These are phyloP conservation scores for Strix aluco DNA, from an alignment of 2,113 vertebrate species.

Conservation along the genomic window DNA sequence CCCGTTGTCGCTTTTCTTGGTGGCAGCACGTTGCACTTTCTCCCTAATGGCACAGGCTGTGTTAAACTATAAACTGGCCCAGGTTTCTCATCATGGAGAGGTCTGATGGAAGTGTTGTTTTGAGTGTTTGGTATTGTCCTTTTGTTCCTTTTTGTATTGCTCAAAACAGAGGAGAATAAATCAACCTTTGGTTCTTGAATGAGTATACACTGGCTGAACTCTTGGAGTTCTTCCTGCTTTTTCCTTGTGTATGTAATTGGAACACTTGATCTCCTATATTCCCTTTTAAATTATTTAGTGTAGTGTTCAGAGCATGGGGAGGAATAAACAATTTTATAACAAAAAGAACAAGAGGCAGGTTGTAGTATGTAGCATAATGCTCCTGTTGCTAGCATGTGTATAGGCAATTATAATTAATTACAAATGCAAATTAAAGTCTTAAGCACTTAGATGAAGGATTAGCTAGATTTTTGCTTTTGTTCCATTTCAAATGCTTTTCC, in stretches of 20 bases:
- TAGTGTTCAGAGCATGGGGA: neutral
- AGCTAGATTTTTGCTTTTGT: neutral
- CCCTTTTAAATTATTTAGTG: neutral
- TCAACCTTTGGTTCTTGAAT: neutral
- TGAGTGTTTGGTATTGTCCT: neutral
- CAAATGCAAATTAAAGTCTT: slow-evolving; percentile 3
- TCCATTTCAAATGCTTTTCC: neutral
- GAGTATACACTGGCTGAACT: neutral
- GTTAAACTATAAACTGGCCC: neutral
- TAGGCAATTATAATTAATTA: slow-evolving; percentile 35
- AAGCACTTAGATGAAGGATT: neutral
- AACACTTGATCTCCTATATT: neutral
- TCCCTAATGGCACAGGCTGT: neutral
- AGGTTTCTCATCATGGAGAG: neutral
- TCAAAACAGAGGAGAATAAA: neutral
- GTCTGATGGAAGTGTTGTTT: neutral
- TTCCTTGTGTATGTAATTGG: fast-evolving
- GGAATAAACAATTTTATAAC: neutral
- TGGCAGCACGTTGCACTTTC: neutral
- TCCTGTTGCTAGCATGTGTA: neutral
- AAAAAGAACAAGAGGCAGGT: neutral
- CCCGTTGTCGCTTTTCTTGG: neutral
- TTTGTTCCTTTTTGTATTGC: neutral
- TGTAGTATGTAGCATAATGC: neutral
- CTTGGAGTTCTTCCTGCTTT: neutral